Evolutionary conservation across 2,797 vertebrate genomes (phyloP).

Genomic region (Natrix natrix): DNA sequence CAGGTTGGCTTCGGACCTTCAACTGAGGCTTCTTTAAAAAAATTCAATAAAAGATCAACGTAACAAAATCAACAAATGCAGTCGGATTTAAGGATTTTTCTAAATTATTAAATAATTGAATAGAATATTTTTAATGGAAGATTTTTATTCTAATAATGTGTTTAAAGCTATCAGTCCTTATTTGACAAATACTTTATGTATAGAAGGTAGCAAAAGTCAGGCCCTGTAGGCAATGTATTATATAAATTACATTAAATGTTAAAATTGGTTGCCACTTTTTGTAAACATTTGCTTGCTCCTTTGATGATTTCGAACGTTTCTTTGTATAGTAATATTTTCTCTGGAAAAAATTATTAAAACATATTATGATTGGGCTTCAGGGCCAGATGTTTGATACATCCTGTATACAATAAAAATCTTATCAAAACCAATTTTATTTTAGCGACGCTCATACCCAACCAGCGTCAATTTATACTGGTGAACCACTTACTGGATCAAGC

Average conservation of each 20-base stretch:
- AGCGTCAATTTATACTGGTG: slow-evolving; percentile 5
- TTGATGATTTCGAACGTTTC: background rate
- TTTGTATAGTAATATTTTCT: background rate
- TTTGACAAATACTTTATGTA: slow-evolving; percentile 30
- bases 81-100: background rate
- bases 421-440: background rate
- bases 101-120: background rate
- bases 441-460: background rate
- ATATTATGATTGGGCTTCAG: background rate
- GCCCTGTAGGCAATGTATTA: background rate
- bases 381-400: background rate
- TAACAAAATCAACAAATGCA: background rate
- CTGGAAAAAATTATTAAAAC: background rate
- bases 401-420: background rate
- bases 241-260: background rate
- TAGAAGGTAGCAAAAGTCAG: background rate
- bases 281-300: background rate
- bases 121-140: background rate
- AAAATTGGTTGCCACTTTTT: background rate
- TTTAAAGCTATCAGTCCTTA: background rate
- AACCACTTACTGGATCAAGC: background rate
- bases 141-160: background rate
- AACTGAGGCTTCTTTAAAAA: slow-evolving; percentile 4
- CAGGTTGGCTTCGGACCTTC: background rate
- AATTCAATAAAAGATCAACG: slow-evolving; percentile 1